Percentiles rank a stretch among this genome's conserved stretches.
Conservation (phyloP, 2,888 invertebrate genomes). For the Scaptomyza polygonia region DNA sequence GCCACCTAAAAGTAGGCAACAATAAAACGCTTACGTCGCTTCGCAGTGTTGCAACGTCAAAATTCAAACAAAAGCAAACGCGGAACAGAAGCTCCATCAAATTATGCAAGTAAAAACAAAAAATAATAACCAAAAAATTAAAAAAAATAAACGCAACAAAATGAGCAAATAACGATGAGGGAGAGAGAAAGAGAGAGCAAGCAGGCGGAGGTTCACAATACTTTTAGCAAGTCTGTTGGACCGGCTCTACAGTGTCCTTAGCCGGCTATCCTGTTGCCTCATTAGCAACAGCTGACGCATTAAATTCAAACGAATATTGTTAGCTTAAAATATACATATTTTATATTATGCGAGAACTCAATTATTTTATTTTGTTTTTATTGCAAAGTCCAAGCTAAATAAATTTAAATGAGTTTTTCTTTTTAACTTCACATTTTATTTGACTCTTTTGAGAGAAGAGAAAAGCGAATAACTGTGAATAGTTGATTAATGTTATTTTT, state of each 20-base stretch:
- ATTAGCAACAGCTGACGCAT: too few relatives aligned
- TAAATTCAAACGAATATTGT: too few relatives aligned
- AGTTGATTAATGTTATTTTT: too few relatives aligned
- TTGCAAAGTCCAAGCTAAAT: too few relatives aligned
- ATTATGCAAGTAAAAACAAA: constrained; percentile 63
- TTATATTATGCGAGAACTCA: too few relatives aligned
- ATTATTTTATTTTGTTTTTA: too few relatives aligned
- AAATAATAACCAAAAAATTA: constrained; percentile 15
- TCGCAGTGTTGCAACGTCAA: constrained; percentile 32
- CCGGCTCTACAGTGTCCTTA: constrained; percentile 1
- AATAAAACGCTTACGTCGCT: constrained; percentile 56
- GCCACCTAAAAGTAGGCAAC: constrained; percentile 54
- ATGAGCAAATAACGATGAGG: constrained; percentile 22
- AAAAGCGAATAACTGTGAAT: too few relatives aligned
- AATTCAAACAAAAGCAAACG: constrained; percentile 49
- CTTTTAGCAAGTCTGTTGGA: constrained; percentile 28
- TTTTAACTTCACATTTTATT: too few relatives aligned
- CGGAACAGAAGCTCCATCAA: constrained; percentile 38
- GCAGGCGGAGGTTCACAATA: neutral
- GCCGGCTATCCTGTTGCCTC: neutral
- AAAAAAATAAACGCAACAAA: constrained; percentile 13
- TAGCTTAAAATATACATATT: too few relatives aligned
- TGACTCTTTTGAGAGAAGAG: too few relatives aligned
- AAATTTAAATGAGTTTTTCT: too few relatives aligned
- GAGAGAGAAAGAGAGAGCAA: neutral